Evolutionary conservation across 2,113 vertebrate genomes (phyloP).

Genomic region (Mastomys coucha): DNA sequence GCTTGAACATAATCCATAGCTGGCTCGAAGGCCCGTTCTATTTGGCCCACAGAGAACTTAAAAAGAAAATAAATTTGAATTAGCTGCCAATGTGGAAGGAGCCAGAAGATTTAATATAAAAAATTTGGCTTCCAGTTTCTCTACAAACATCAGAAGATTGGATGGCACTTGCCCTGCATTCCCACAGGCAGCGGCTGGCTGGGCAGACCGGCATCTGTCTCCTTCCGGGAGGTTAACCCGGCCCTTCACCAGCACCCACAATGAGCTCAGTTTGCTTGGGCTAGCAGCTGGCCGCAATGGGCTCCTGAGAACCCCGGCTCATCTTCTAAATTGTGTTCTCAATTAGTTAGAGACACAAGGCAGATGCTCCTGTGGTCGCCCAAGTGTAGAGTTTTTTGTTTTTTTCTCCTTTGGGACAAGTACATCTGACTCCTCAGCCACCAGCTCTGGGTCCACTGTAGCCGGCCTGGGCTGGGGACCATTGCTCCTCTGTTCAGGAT

Average conservation of each 20-base stretch:
- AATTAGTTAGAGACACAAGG: background rate
- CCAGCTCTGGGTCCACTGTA: background rate
- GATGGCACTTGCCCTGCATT: conserved; percentile 1
- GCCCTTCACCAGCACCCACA: rapidly evolving
- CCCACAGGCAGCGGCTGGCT: background rate
- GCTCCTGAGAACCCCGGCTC: background rate
- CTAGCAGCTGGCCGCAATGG: background rate
- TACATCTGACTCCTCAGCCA: rapidly evolving
- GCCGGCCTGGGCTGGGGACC: background rate
- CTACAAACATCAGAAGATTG: conserved; percentile 49
- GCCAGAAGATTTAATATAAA: conserved; percentile 62
- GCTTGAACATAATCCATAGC: background rate
- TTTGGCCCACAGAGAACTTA: conserved; percentile 60
- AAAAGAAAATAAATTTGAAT: conserved; percentile 69
- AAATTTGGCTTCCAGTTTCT: conserved; percentile 54
- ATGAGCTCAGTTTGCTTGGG: rapidly evolving
- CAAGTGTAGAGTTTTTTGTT: background rate
- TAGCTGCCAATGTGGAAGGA: conserved; percentile 68
- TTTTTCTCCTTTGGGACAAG: background rate
- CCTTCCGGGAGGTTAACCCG: background rate
- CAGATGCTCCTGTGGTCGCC: background rate
- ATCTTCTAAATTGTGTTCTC: background rate
- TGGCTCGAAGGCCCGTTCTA: conserved; percentile 68
- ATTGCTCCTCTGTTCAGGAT: background rate
- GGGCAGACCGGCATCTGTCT: background rate